These are phyloP conservation scores for Mesitornis unicolor DNA, from an alignment of 2,113 vertebrate genomes.

Conservation along the genomic window DNA sequence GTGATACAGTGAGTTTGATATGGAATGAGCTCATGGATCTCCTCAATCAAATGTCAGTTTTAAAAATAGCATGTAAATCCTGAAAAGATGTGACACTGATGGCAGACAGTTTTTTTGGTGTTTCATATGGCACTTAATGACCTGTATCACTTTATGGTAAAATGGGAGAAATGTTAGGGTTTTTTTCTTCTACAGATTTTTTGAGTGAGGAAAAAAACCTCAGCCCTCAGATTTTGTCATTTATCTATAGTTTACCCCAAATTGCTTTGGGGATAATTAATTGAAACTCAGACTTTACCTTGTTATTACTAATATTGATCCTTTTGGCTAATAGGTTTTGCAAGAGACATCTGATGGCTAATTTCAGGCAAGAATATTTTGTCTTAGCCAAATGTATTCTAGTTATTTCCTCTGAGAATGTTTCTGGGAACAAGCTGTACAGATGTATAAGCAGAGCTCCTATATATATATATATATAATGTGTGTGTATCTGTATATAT, in stretches of 20 bases:
- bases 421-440: neutral
- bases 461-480: no score
- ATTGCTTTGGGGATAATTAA: neutral
- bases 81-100: neutral
- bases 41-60: neutral
- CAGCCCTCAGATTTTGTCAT: neutral
- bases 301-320: neutral
- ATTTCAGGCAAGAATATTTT: neutral
- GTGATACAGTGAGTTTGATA: neutral
- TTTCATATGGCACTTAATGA: neutral
- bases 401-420: neutral
- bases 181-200: neutral
- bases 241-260: neutral
- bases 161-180: neutral
- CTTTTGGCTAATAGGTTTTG: neutral
- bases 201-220: accelerated
- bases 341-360: neutral
- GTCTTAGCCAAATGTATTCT: neutral
- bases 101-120: neutral
- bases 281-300: neutral
- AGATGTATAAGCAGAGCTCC: neutral
- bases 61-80: neutral
- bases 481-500: no score
- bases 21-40: neutral
- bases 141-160: neutral